phyloP scores from a whole-genome alignment of 2,113 vertebrate genomes.

The Tyrannus savana region DNA sequence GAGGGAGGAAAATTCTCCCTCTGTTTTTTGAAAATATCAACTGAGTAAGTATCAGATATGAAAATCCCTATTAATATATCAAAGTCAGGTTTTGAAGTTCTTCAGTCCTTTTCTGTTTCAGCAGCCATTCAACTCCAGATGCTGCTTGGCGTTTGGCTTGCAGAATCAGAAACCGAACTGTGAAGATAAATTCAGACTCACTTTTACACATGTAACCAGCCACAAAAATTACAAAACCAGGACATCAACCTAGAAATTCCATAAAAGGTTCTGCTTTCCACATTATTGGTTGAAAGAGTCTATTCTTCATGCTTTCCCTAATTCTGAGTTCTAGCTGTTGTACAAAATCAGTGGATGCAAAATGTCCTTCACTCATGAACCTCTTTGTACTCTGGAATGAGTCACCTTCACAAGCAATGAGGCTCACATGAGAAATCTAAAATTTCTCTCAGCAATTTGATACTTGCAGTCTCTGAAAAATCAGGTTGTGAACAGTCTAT shows the following conservation, averaged over 20 bases:
- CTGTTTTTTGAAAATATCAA: not conserved
- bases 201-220: not conserved
- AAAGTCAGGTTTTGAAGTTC: not conserved
- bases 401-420: not conserved
- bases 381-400: not conserved
- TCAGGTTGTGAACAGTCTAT: not conserved
- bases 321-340: not conserved
- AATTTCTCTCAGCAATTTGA: not conserved
- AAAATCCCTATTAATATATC: not conserved
- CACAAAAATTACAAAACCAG: not conserved
- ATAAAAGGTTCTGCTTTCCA: not conserved
- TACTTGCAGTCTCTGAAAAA: not conserved
- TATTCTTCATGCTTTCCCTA: not conserved
- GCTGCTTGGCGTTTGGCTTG: not conserved
- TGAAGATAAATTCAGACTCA: not conserved
- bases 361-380: not conserved
- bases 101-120: not conserved
- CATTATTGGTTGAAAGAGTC: not conserved
- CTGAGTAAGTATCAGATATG: not conserved
- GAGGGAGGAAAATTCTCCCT: not conserved
- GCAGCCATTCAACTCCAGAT: not conserved
- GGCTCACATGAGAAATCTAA: not conserved
- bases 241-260: not conserved
- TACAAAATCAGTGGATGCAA: not conserved
- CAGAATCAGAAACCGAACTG: not conserved